Base-by-base conservation (phyloP, 2,113 vertebrate species). In the Pelodiscus sinensis region DNA sequence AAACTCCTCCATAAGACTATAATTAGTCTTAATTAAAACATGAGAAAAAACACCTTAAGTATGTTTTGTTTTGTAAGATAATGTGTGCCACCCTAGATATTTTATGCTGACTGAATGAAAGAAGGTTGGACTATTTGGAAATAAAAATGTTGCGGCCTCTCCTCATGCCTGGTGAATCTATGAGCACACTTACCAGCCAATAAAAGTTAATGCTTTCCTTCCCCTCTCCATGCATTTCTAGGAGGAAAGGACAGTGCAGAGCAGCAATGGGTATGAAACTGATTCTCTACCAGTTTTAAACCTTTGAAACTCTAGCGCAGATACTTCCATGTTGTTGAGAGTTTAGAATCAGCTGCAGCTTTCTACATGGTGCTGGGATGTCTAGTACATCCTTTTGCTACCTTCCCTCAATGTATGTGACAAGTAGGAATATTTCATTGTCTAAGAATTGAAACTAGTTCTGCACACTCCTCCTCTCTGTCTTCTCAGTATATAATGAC, bases 101-200 rank as follows among this genome's bases (percentile, higher is more conserved):
- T 94, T 96, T 93, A 9, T 38, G 88, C 85, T 79, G 65, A 90
- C 87, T 60, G 73, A 95, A 84, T 79, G 50, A 85, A 85, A 93
- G 10, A 65, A 85, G 73, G 44, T 55, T 50, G 85, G 81, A 89
- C 56, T 84, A 71, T 71, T 71, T 35, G n/a, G n/a, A 35, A 71
- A 71, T 71, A 71, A n/a, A n/a, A n/a, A 68, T 19, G 18, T 29
- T 21, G 9, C 25, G 8, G 6, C 27, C 71, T 73, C 21, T 19
- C 22, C 11, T 77, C 73, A 50, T 35, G 35, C 11, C 25, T 44
- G 35, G 21, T 75, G 35, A 44, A 75, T 44, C 38, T 27, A 75
- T 27, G 38, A 77, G 21, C 44, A 77, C 13, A 22, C 14, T 50
- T 44, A 24, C 22, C 13, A 50, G 24, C 24, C 22, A 77, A 50